Conservation (phyloP, 37 sponge, comb jelly and placozoan genomes). For the Agelas oroides region DNA sequence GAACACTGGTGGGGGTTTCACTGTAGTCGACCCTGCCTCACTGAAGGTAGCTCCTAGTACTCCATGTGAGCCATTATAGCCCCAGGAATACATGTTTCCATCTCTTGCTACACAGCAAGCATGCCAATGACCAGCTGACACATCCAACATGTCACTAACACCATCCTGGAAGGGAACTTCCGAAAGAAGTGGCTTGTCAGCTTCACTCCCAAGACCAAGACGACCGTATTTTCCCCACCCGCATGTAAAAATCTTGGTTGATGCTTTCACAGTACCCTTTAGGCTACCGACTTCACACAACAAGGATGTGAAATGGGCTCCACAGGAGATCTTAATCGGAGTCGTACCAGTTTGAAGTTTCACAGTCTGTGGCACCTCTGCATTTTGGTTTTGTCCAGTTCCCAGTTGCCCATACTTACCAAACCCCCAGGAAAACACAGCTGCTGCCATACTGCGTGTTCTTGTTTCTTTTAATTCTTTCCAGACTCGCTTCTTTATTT, state of each 20-base stretch:
- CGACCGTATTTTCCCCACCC: slow-evolving; percentile 74
- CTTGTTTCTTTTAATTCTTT: no score
- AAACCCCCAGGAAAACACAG: slow-evolving; percentile 66
- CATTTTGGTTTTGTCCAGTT: slow-evolving; percentile 12
- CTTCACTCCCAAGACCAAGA: slow-evolving; percentile 51
- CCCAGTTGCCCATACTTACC: slow-evolving; percentile 75
- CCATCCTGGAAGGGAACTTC: slow-evolving; percentile 15
- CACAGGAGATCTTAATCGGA: slow-evolving; percentile 26
- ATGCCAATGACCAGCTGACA: slow-evolving; percentile 61
- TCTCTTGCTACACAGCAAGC: slow-evolving; percentile 19
- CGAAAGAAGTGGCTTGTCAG: slow-evolving; percentile 25
- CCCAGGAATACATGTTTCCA: slow-evolving; percentile 51
- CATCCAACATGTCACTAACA: not conserved
- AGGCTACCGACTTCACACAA: not conserved
- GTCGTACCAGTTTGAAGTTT: not conserved
- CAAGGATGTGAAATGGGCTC: slow-evolving; percentile 53
- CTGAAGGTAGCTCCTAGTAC: slow-evolving; percentile 20
- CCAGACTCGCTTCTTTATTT: no score
- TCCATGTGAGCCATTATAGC: slow-evolving; percentile 48
- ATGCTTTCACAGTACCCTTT: not conserved
- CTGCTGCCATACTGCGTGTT: not conserved
- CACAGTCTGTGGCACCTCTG: slow-evolving; percentile 34
- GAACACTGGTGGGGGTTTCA: not conserved
- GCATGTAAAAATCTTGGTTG: slow-evolving; percentile 33
- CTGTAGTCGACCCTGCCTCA: not conserved